Evolutionary conservation across 2,888 invertebrate species (phyloP).

Genomic region (Drosophila merina): DNA sequence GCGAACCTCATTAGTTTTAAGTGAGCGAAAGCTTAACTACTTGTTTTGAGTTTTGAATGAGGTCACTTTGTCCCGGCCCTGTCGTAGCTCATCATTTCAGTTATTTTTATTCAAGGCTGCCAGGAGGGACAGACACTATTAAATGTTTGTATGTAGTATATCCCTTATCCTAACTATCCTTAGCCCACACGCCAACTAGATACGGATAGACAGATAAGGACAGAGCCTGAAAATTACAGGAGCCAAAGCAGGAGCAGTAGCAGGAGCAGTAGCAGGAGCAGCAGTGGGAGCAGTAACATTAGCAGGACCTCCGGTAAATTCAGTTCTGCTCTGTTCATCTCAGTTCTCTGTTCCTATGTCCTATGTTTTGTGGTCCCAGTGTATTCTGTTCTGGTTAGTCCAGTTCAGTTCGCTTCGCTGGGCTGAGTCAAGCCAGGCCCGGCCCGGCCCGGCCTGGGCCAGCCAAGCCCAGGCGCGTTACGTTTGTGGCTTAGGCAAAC

Average conservation of each 20-base stretch:
- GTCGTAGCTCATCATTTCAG: constrained; percentile 69
- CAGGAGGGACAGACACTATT: constrained; percentile 41
- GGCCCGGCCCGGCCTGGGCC: constrained; percentile 12
- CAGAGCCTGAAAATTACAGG: constrained; percentile 14
- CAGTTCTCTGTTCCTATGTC: constrained; percentile 1
- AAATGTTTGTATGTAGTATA: neutral
- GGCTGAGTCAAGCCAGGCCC: constrained; percentile 25
- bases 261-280: too few species aligned
- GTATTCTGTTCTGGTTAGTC: constrained; percentile 47
- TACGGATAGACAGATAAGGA: constrained; percentile 22
- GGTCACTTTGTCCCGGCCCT: constrained; percentile 65
- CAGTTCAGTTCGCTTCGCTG: constrained; percentile 53
- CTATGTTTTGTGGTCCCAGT: constrained; percentile 3
- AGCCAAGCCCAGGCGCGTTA: constrained; percentile 25
- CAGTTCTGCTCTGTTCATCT: constrained; percentile 9
- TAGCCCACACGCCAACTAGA: constrained; percentile 17
- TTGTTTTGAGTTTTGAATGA: constrained; percentile 79
- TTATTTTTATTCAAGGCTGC: constrained; percentile 75
- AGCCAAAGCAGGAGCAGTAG: neutral
- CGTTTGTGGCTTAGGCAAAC: constrained; percentile 69
- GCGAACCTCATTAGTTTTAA: constrained; percentile 76
- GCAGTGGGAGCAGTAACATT: neutral
- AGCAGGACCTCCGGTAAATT: constrained; percentile 8
- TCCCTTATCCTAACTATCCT: constrained; percentile 13
- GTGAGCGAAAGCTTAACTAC: constrained; percentile 76